phyloP scores from a whole-genome alignment of 1,140 invertebrate species.

The Dendrolimus kikuchii region DNA sequence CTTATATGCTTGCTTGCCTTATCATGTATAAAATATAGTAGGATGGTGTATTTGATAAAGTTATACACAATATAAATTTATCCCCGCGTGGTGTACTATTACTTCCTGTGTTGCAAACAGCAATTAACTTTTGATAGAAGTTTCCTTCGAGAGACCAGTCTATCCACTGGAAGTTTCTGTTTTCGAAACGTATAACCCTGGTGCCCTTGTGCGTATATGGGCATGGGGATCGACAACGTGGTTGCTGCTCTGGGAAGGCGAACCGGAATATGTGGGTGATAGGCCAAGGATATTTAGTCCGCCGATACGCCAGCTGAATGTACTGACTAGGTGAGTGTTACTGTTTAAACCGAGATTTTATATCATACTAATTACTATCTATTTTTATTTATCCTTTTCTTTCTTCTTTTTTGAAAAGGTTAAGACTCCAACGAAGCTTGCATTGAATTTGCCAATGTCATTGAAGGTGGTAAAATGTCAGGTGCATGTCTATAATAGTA shows the following conservation, averaged over 20 bases:
- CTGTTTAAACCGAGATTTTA: not conserved
- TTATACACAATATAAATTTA: not conserved
- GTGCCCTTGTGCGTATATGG: conserved; percentile 88
- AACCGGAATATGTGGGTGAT: conserved; percentile 75
- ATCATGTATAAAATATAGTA: no score
- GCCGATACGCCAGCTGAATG: conserved; percentile 74
- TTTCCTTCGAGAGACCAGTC: conserved; percentile 82
- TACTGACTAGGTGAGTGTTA: conserved; percentile 76
- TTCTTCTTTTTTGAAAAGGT: no score
- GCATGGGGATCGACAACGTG: conserved; percentile 75
- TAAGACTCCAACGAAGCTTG: no score
- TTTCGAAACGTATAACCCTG: conserved; percentile 94
- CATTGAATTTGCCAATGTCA: no score
- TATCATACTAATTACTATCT: no score
- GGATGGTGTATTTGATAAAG: no score
- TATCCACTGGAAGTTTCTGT: conserved; percentile 84
- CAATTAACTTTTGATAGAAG: conserved; percentile 71
- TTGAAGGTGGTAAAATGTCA: no score
- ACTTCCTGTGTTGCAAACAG: conserved; percentile 18
- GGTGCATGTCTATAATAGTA: no score
- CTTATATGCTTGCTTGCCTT: no score
- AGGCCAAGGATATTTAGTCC: conserved; percentile 85
- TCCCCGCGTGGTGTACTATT: not conserved
- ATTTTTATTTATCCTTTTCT: no score
- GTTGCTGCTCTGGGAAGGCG: conserved; percentile 84